Conservation (phyloP, 2,797 vertebrate species). For the Cygnus olor region DNA sequence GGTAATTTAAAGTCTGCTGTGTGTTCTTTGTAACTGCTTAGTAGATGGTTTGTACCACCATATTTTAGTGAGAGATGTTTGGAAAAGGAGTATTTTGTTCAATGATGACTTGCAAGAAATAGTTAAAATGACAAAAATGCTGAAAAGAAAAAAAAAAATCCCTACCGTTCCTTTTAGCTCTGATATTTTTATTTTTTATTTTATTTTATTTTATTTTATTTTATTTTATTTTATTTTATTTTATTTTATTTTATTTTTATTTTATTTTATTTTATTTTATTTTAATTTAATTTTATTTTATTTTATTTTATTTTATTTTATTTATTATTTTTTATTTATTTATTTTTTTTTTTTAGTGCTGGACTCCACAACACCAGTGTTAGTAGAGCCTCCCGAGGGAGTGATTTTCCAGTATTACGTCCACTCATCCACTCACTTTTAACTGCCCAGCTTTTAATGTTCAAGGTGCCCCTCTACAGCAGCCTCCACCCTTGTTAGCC, state of each 20-base stretch:
- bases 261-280: no score
- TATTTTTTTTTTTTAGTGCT: background rate
- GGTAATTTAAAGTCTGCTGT: background rate
- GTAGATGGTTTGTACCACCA: background rate
- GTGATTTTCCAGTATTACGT: background rate
- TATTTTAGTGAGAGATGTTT: background rate
- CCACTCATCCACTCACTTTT: background rate
- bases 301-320: no score
- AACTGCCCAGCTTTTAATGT: background rate
- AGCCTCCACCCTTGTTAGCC: background rate
- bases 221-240: no score
- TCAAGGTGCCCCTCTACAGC: background rate
- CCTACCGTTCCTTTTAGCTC: background rate
- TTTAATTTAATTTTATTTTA: no score
- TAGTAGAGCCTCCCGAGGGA: background rate
- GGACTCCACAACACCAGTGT: background rate
- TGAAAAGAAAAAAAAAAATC: background rate
- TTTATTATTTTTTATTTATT: background rate
- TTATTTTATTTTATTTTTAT: no score
- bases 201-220: no score
- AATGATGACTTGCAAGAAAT: rapidly evolving
- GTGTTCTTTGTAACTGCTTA: background rate
- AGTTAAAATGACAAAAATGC: background rate
- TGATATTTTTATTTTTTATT: background rate
- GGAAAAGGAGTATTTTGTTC: background rate